Evolutionary conservation across 2,113 vertebrate species (phyloP), one percentile per base, ranked within the genome.

Genomic region (Pterocles gutturalis): DNA sequence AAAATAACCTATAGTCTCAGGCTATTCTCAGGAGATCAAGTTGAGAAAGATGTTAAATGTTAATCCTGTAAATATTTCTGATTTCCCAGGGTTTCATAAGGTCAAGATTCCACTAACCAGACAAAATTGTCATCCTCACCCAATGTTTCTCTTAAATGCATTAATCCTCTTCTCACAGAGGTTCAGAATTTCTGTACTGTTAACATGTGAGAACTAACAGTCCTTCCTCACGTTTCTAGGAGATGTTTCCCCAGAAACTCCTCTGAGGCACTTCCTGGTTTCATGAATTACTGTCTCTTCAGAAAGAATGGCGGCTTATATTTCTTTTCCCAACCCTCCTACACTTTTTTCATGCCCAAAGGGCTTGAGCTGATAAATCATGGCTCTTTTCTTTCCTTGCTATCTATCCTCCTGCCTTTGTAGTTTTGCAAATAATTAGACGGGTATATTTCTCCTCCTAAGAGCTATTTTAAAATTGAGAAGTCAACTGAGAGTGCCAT

Each of bases 381-480:
- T 10, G 19, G 36, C 28, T 92, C 71, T 90, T 79, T 84, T 69
- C 54, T 73, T 75, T 78, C 54, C 36, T 78, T 58, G 67, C 33
- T 88, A 49, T 88, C 86, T 90, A 88, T 87, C 62, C 60, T 83
- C 17, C 83, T 86, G 67, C 54, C 58, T 51, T 86, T 92, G 90
- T 36, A 96, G n/a, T 79, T 94, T 96, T 93, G 90, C 85, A 86
- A 64, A 93, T 55, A 86, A 94, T 62, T 20, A 69, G 57, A 61
- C 54, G 48, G 45, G 19, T 67, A 41, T 65, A 62, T 90, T 95
- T 95, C 54, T 92, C 60, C 45, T 82, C 54, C 66, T 73, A 83
- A 91, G 93, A 83, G 11, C 22, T 93, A 80, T 92, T 90, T 93
- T 83, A 80, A 92, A 94, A 88, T 53, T 75, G 25, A 83, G 33